A percentile compares a stretch with the other conserved stretches of the same genome.
phyloP scores from a whole-genome alignment of 1,140 invertebrate species.

The Zaprionus africanus region DNA sequence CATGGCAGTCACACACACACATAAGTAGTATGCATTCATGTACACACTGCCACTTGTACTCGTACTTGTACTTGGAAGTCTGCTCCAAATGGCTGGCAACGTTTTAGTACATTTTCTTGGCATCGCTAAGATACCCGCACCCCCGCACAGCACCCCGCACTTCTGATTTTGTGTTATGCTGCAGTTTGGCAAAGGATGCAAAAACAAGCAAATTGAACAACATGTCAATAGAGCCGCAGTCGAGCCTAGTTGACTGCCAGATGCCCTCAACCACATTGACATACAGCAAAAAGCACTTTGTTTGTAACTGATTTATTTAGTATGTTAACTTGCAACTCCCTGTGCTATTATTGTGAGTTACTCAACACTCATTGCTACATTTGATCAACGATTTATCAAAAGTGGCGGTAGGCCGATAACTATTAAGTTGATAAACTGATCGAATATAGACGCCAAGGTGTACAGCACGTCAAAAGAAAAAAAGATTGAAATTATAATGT shows the following conservation, averaged over 20 bases:
- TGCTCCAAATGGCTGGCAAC: slow-evolving; percentile 32
- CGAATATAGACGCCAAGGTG: no score
- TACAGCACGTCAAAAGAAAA: no score
- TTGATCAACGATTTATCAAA: no score
- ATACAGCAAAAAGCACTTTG: no score
- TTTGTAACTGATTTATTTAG: no score
- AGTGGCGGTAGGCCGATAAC: no score
- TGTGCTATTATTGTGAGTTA: no score
- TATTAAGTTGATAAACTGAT: no score
- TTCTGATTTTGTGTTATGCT: slow-evolving; percentile 36
- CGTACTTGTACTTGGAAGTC: neutral
- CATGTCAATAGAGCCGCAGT: slow-evolving; percentile 5
- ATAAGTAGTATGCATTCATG: neutral
- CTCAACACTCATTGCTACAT: no score
- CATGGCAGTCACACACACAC: slow-evolving; percentile 1
- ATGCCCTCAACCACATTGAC: slow-evolving; percentile 1
- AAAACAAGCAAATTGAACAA: slow-evolving; percentile 15
- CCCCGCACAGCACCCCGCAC: neutral
- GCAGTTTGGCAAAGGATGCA: slow-evolving; percentile 37
- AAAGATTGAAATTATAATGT: no score
- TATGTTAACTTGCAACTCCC: no score
- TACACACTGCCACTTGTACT: neutral
- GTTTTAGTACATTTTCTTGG: slow-evolving; percentile 30
- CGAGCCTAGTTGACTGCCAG: neutral
- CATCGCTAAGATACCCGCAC: slow-evolving; percentile 37